phyloP scores from a whole-genome alignment of 1,140 invertebrate species.

The Aphidius ervi region DNA sequence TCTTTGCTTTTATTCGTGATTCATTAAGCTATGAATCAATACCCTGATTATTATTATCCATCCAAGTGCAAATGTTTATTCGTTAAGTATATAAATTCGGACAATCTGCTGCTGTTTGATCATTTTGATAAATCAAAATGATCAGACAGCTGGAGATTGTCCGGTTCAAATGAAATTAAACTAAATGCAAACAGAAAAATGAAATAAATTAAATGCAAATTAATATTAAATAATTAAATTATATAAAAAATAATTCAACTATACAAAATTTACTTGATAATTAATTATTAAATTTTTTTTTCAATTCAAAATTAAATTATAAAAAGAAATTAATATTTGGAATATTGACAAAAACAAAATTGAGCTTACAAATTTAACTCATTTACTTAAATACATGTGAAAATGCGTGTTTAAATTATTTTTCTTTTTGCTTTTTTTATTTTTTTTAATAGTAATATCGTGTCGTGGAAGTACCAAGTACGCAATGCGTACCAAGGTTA shows the following conservation, averaged over 20 bases:
- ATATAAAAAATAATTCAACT: not conserved
- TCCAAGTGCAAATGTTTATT: no score
- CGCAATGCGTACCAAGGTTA: conserved; percentile 3
- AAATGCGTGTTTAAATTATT: not conserved
- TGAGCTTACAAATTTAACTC: conserved; percentile 6
- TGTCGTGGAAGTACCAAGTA: conserved; percentile 24
- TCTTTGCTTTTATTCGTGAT: no score
- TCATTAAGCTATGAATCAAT: no score
- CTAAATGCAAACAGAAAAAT: no score
- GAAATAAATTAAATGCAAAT: not conserved
- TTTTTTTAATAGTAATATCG: conserved; percentile 11
- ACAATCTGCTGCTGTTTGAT: no score
- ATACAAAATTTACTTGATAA: not conserved
- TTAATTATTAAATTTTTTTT: no score
- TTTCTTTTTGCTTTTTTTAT: conserved; percentile 12
- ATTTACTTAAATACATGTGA: not conserved
- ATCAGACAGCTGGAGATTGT: no score
- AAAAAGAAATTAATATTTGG: not conserved
- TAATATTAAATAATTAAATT: conserved; percentile 8
- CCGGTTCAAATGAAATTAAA: no score
- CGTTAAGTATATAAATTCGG: no score
- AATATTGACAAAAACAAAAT: conserved; percentile 6
- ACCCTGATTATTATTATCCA: no score
- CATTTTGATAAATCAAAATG: no score
- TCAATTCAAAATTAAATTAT: no score